Conservation (phyloP, 2,888 invertebrate species). For the Phaonia tiefii region DNA sequence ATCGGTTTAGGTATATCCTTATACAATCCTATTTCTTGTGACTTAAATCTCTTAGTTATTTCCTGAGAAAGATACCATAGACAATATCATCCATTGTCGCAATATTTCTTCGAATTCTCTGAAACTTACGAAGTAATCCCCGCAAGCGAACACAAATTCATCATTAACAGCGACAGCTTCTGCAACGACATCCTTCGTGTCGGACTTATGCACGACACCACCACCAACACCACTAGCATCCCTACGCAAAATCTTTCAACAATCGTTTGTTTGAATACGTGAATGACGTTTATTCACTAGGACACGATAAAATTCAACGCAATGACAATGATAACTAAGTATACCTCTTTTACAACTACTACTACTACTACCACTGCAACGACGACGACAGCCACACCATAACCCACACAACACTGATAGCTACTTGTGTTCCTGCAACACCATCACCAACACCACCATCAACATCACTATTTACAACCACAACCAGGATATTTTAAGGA, state of each 20-base stretch:
- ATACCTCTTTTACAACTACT: background rate
- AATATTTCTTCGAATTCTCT: background rate
- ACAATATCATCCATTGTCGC: too few relatives aligned
- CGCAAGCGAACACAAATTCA: background rate
- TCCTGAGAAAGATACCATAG: too few relatives aligned
- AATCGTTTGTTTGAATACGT: background rate
- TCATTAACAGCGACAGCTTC: background rate
- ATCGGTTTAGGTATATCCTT: too few relatives aligned
- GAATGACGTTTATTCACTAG: background rate
- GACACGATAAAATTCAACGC: background rate
- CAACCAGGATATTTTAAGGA: constrained; percentile 31
- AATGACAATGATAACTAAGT: too few relatives aligned
- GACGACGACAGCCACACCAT: background rate
- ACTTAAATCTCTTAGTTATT: too few relatives aligned
- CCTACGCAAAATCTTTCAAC: background rate
- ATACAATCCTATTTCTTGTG: too few relatives aligned
- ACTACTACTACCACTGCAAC: constrained; percentile 2
- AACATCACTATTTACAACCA: background rate
- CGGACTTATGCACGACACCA: background rate
- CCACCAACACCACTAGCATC: background rate
- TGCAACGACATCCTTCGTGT: background rate
- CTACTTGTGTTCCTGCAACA: background rate
- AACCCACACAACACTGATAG: too few relatives aligned
- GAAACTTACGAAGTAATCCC: background rate
- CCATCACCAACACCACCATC: too few relatives aligned